These are phyloP conservation scores for Araneus ventricosus DNA, from an alignment of 1,140 invertebrate species.

Conservation along the genomic window DNA sequence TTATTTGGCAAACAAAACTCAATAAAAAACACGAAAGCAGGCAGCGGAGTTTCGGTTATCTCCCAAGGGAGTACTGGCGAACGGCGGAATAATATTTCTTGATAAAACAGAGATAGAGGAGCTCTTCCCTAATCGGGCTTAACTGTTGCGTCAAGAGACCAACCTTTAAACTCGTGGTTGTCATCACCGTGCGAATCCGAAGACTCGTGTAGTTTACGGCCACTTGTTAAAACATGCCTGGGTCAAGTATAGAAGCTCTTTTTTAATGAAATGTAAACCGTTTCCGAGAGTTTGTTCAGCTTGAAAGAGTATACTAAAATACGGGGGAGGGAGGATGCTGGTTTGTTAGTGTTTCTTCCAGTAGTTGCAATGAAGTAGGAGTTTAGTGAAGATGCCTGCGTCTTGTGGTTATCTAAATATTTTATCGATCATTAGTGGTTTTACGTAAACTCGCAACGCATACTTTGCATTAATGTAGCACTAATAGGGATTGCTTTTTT, in stretches of 20 bases:
- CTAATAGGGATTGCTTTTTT: too few species aligned
- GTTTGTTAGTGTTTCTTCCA: neutral
- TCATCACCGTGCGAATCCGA: neutral
- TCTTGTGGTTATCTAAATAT: neutral
- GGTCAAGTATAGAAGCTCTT: neutral
- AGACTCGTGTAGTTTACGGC: neutral
- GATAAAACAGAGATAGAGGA: neutral
- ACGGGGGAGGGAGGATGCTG: neutral
- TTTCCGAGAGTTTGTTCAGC: neutral
- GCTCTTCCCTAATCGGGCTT: neutral
- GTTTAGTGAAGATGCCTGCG: neutral
- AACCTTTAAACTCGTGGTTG: neutral
- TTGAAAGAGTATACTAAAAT: neutral
- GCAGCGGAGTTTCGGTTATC: neutral
- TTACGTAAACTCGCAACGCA: neutral
- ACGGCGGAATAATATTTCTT: neutral
- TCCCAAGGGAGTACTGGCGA: neutral
- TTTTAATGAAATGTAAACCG: constrained; percentile 43
- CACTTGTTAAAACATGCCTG: constrained; percentile 30
- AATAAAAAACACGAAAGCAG: neutral
- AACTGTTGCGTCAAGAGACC: neutral
- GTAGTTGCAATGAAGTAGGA: neutral
- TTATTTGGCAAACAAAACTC: neutral
- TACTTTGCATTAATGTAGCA: too few species aligned
- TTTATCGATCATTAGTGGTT: neutral